A percentile compares a stretch with the other conserved stretches of the same genome.
Evolutionary conservation across 2,113 vertebrate species (phyloP).

Genomic region (Anolis carolinensis): DNA sequence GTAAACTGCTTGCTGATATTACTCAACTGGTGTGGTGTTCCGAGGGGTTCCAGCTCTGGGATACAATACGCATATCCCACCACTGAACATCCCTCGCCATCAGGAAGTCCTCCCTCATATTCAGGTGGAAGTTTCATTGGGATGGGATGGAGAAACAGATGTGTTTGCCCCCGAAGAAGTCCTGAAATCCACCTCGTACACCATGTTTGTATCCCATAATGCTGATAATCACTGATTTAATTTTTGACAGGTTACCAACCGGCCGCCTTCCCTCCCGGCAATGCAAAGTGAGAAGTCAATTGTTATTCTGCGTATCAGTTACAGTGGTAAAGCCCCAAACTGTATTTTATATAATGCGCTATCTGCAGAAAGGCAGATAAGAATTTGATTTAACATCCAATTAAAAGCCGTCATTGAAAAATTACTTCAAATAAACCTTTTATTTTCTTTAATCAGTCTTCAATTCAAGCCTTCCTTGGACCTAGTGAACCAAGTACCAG

Average conservation of each 20-base stretch:
- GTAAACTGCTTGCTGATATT: too few relatives aligned
- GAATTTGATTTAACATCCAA: constrained; percentile 99
- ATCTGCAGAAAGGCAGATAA: constrained; percentile 98
- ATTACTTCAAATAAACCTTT: constrained; percentile 99
- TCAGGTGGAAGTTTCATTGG: too few relatives aligned
- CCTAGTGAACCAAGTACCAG: constrained; percentile 86
- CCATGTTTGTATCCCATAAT: constrained; percentile 71
- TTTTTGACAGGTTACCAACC: constrained; percentile 79
- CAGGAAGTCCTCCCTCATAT: too few relatives aligned
- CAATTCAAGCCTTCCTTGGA: constrained; percentile 89
- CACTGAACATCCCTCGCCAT: too few relatives aligned
- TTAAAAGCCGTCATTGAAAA: constrained; percentile 99
- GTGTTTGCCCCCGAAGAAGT: constrained; percentile 45
- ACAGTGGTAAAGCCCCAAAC: constrained; percentile 84
- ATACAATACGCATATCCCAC: too few relatives aligned
- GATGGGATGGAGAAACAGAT: not conserved
- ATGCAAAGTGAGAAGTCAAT: constrained; percentile 82
- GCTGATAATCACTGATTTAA: constrained; percentile 84
- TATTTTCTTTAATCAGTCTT: constrained; percentile 95
- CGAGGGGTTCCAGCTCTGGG: too few relatives aligned
- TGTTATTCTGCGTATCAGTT: constrained; percentile 87
- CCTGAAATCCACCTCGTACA: constrained; percentile 67
- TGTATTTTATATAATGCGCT: constrained; percentile 88
- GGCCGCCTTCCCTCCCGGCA: constrained; percentile 69
- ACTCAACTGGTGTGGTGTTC: too few relatives aligned